Evolutionary conservation across 2,888 invertebrate species (phyloP).

Genomic region (Rhyacophila evoluta): DNA sequence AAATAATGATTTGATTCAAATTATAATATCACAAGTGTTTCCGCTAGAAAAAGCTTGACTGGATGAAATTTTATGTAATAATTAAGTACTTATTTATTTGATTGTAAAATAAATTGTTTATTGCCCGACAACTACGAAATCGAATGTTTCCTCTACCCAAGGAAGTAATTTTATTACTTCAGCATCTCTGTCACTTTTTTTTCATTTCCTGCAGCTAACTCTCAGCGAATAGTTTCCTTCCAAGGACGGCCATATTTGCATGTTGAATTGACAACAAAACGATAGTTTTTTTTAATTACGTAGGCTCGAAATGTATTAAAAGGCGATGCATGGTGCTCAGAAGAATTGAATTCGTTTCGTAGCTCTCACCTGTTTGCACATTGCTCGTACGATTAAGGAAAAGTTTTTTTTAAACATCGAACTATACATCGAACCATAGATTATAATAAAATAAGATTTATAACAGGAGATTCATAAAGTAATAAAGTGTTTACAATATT

Average conservation of each 20-base stretch:
- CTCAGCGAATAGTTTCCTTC: background rate
- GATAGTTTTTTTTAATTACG: background rate
- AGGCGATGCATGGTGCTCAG: background rate
- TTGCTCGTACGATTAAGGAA: background rate
- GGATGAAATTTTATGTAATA: too few relatives aligned
- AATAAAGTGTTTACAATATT: constrained; percentile 18
- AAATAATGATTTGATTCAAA: too few relatives aligned
- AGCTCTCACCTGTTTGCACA: background rate
- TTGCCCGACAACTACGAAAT: background rate
- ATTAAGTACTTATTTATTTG: too few relatives aligned
- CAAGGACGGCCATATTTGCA: constrained; percentile 6
- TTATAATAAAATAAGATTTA: background rate
- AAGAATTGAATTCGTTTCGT: background rate
- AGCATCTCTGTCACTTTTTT: background rate
- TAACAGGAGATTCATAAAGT: background rate
- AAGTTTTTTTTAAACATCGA: background rate
- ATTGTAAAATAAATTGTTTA: background rate
- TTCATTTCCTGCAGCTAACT: constrained; percentile 18
- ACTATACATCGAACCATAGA: background rate
- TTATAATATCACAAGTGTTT: too few relatives aligned
- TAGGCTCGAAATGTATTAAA: constrained; percentile 18
- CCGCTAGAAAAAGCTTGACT: too few relatives aligned
- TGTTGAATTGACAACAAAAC: background rate
- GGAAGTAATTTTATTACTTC: background rate
- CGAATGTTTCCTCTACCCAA: background rate